phyloP scores from a whole-genome alignment of 2,797 vertebrate species.

The Gadopsis bispinosus region DNA sequence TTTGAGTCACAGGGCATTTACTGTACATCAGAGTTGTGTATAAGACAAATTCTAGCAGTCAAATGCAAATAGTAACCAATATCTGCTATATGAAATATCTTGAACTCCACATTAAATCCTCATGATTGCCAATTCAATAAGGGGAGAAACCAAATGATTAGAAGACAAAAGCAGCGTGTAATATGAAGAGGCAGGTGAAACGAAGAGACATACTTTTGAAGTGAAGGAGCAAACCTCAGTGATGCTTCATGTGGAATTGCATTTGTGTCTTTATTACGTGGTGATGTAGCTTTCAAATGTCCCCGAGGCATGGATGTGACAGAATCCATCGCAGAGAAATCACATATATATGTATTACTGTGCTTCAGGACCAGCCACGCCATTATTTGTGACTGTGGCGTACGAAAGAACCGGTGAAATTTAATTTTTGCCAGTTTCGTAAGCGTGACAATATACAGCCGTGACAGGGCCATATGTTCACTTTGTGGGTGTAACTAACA shows the following conservation, averaged over 20 bases:
- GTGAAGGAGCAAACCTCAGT: constrained; percentile 9
- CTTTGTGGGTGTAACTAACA: constrained; percentile 23
- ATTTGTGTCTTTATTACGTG: constrained; percentile 54
- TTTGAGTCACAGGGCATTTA: background rate
- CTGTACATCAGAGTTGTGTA: background rate
- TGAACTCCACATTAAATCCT: constrained; percentile 8
- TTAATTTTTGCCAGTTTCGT: constrained; percentile 40
- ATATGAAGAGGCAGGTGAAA: constrained; percentile 14
- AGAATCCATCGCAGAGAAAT: constrained; percentile 56
- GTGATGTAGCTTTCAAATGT: constrained; percentile 40
- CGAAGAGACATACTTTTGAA: constrained; percentile 2
- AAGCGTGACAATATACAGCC: constrained; percentile 28
- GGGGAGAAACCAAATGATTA: background rate
- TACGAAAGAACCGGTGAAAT: constrained; percentile 29
- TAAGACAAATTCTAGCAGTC: background rate
- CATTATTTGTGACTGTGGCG: constrained; percentile 39
- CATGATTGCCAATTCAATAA: background rate
- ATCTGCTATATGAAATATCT: background rate
- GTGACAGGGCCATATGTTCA: constrained; percentile 37
- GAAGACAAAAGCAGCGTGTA: constrained; percentile 4
- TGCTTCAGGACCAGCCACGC: constrained; percentile 21
- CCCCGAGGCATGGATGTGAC: constrained; percentile 41
- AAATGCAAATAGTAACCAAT: background rate
- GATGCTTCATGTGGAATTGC: constrained; percentile 41
- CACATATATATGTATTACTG: constrained; percentile 33